Evolutionary conservation across 2,113 vertebrate species (phyloP).

Genomic region (Grammomys surdaster): DNA sequence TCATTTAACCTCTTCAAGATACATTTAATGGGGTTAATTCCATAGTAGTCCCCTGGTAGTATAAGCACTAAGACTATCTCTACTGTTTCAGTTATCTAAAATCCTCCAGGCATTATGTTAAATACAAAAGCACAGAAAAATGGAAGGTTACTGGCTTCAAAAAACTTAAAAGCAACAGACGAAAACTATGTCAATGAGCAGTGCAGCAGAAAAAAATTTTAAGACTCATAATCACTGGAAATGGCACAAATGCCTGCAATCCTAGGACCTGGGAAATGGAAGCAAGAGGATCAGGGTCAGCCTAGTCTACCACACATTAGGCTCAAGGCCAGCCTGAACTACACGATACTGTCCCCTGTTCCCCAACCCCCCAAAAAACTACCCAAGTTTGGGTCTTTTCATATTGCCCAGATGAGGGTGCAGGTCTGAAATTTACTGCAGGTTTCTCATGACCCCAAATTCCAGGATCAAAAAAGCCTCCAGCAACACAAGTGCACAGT

Average conservation of each 20-base stretch:
- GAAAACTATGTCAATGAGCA: background rate
- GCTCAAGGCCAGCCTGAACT: background rate
- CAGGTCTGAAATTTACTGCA: background rate
- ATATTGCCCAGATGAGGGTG: background rate
- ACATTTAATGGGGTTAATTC: constrained; percentile 20
- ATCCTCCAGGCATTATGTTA: background rate
- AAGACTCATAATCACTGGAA: background rate
- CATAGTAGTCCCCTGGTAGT: background rate
- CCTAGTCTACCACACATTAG: background rate
- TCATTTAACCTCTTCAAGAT: constrained; percentile 8
- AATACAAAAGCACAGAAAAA: background rate
- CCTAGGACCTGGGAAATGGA: background rate
- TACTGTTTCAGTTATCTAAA: background rate
- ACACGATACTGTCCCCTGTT: background rate
- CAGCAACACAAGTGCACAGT: background rate
- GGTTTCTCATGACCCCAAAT: background rate
- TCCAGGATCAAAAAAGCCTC: background rate
- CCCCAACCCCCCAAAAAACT: background rate
- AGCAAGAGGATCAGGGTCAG: background rate
- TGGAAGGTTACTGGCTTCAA: background rate
- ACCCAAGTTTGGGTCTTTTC: background rate
- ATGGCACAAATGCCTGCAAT: background rate
- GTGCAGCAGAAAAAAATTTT: background rate
- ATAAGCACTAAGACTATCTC: background rate
- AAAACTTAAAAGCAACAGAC: background rate